Base-by-base conservation (phyloP, 2,113 vertebrate species). In the Uria lomvia region DNA sequence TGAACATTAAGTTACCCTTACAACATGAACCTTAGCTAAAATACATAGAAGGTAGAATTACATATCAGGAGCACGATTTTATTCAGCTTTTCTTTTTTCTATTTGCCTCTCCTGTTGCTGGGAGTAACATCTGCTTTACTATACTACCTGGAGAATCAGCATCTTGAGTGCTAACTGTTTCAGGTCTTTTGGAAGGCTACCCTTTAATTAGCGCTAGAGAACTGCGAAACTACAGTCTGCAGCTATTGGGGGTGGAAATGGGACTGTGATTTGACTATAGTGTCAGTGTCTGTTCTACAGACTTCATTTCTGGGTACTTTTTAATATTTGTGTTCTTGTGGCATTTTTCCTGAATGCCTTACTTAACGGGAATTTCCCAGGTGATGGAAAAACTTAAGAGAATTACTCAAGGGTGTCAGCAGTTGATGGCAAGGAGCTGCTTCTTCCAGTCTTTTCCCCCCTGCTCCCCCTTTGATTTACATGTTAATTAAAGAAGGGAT, bases 401-500 rank as follows among this genome's bases (percentile, higher is more conserved):
- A 87, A 32, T 38, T 55, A 63, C 56, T 32, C 65, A 72, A 75
- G 36, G 15, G 29, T 50, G 17, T 77, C 58, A 87, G 49, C 43
- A 70, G 38, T 38, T 74, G 43, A 45, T 84, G 50, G n/a, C 38
- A 91, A 62, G 70, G 49, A 80, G 36, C 36, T 85, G 18, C 32
- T 79, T 53, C 62, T 75, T 85, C 40, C 49, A 53, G 38, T 23
- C 40, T 70, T 62, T 13, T 1, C n/a, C 24, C 24, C 52, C 11
- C 53, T 30, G 29, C 22, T 36, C 40, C 23, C 23, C 36, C 45
- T 74, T 84, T 90, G 62, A 70, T 79, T 79, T 88, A 75, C 58
- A n/a, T 50, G 27, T 63, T 87, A 91, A 83, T 84, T 84, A 88
- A 91, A 71, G n/a, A 30, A n/a, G 22, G 67, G 62, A 80, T 75